Conservation (phyloP, 2,797 vertebrate species). For the Platalea minor region DNA sequence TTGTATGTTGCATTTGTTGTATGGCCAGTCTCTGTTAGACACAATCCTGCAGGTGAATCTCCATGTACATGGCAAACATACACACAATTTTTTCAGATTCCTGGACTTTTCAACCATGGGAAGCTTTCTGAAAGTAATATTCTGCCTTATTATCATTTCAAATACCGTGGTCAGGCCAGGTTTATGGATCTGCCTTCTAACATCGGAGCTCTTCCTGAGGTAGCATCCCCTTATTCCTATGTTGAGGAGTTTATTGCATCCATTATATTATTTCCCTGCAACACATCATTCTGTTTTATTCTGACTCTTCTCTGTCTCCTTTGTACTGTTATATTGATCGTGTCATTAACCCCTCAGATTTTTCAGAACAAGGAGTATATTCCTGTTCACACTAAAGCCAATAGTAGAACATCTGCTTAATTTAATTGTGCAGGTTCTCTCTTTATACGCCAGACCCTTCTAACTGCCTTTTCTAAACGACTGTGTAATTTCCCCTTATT, state of each 20-base stretch:
- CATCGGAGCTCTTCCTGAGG: not conserved
- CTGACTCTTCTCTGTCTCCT: not conserved
- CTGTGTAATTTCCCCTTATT: not conserved
- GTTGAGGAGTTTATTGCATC: not conserved
- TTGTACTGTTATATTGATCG: not conserved
- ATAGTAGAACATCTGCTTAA: not conserved
- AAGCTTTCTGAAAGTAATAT: not conserved
- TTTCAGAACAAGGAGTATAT: not conserved
- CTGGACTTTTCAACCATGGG: not conserved
- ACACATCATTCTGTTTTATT: not conserved
- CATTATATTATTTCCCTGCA: not conserved
- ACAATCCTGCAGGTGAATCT: not conserved
- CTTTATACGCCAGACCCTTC: not conserved
- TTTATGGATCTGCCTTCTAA: not conserved
- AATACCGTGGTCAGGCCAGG: not conserved
- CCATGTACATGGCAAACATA: not conserved
- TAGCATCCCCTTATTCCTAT: not conserved
- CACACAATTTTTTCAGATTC: not conserved
- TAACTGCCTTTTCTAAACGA: not conserved
- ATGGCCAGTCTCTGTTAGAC: not conserved
- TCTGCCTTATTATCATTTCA: not conserved
- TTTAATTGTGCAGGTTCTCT: not conserved
- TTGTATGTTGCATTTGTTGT: not conserved
- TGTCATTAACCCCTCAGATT: not conserved
- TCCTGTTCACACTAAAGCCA: not conserved